phyloP scores from a whole-genome alignment of 2,888 invertebrate genomes.

The Tachina grossa region DNA sequence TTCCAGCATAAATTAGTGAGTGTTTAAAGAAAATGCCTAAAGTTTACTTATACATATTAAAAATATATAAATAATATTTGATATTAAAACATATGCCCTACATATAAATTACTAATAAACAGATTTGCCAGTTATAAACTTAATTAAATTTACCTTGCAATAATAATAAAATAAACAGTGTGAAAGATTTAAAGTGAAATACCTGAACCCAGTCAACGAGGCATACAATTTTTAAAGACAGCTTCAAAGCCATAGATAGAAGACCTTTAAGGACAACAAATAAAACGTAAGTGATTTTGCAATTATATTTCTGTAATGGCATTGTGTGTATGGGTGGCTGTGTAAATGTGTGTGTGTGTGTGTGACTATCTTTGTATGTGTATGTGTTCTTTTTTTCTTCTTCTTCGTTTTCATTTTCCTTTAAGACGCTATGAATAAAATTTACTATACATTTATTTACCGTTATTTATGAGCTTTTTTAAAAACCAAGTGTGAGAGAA shows the following conservation, averaged over 20 bases:
- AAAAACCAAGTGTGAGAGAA: background rate
- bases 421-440: slow-evolving; percentile 7
- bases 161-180: slow-evolving; percentile 25
- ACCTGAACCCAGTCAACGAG: slow-evolving; percentile 53
- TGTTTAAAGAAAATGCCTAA: background rate
- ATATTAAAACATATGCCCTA: background rate
- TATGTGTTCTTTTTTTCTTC: background rate
- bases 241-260: slow-evolving; percentile 25
- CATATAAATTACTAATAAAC: background rate
- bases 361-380: background rate
- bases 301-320: slow-evolving; percentile 56
- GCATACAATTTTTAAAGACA: slow-evolving; percentile 33
- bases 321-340: slow-evolving; percentile 32
- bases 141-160: slow-evolving; percentile 13
- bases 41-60: background rate
- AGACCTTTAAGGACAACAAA: slow-evolving; percentile 66
- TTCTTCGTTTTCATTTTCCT: slow-evolving; percentile 1
- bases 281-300: slow-evolving; percentile 71
- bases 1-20: background rate
- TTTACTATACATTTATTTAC: slow-evolving; percentile 33
- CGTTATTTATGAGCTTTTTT: slow-evolving; percentile 50
- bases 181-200: slow-evolving; percentile 64
- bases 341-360: slow-evolving; percentile 25
- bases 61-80: background rate
- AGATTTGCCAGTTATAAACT: background rate